Base-by-base conservation (phyloP, 2,797 vertebrate species). In the Labeo calbasu region DNA sequence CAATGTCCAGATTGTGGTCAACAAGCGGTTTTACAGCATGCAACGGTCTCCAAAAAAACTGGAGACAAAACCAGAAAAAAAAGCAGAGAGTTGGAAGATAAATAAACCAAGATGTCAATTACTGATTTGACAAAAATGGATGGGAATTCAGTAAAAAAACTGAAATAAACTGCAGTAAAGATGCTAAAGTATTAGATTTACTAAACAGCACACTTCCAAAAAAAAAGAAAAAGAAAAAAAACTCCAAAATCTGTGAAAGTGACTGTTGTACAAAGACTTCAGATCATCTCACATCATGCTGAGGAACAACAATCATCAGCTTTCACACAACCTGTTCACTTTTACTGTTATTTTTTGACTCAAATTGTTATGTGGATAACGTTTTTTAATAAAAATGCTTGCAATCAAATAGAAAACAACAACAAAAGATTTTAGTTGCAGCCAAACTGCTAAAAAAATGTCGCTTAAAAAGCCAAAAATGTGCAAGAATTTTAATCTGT, bases 1-100 rank as follows among this genome's bases (percentile, higher is more conserved):
- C 28, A 40, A 69, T 70, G 48, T 81, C n/a, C 70, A 79, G 65
- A 69, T 36, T 69, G 80, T 59, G 69, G 77, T 57, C 17, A 75
- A n/a, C 50, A 28, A 46, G 72, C 5, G 59, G 32, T 11, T 32
- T 51, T 19, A 51, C 9, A 12, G 48, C 48, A 28, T 53, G 23
- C 65, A 51, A 21, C 28, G 15, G 17, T 36, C 70, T 68, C 17
- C 57, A 14, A 46, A 14, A 46, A 14, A 69, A 57, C 50, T 75
- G 83, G 77, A 80, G 59, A 53, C 57, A 50, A 43, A 66, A 19
- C 7, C 43, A 11, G 9, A 46, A 81, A 68, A 51, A 43, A 80
- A 12, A 12, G 32, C n/a, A 77, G n/a, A 63, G 21, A 32, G 7
- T 2, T 25, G 9, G 32, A 77, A 61, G 55, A 82, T 71, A 77